Evolutionary conservation across 2,113 vertebrate species (phyloP), one percentile per base, ranked within the genome.

Genomic region (Drymodes brunneopygia): DNA sequence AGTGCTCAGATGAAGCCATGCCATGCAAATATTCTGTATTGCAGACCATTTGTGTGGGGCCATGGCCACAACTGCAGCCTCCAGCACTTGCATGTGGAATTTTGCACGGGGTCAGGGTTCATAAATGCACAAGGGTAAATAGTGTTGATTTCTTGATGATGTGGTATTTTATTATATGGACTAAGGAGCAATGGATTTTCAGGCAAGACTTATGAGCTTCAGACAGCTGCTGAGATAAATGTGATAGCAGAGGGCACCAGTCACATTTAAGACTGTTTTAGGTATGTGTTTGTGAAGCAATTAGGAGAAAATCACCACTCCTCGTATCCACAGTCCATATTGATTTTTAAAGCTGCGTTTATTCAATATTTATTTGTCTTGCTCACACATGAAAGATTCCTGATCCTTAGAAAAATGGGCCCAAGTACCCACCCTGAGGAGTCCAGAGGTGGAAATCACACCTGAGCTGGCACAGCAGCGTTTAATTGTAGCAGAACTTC

Each of bases 11-110:
- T 4, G 21, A 50, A 40, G 15, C 0, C 0, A 8, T 24, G 21
- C 22, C 16, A 8, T 12, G 9, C 15, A 28, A 53, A 53, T 20
- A 3, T 50, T 54, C 29, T 90, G 38, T 42, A 33, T 27, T 5
- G 44, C 9, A 24, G 7, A 35, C 6, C 5, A 29, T 15, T 42
- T 36, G 31, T 17, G 2, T 0, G 0, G 58, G 27, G 22, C 25
- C 2, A 0, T 13, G 35, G 29, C 13, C 57, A 72, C 56, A 91
- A 5, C 45, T 82, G 74, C 23, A 70, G 44, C 54, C n/a, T 50
- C 50, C 35, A 60, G 27, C 12, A 21, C 66, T 86, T 85, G 50
- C 64, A 47, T 17, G 3, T 15, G 4, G 50, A 75, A 36, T 67
- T 84, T 82, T 94, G 23, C 27, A 67, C 58, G 47, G 72, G 57